Percentiles rank a stretch among this genome's conserved stretches.
These are phyloP conservation scores for Hemibagrus wyckioides DNA, from an alignment of 2,113 vertebrate species.

Conservation along the genomic window DNA sequence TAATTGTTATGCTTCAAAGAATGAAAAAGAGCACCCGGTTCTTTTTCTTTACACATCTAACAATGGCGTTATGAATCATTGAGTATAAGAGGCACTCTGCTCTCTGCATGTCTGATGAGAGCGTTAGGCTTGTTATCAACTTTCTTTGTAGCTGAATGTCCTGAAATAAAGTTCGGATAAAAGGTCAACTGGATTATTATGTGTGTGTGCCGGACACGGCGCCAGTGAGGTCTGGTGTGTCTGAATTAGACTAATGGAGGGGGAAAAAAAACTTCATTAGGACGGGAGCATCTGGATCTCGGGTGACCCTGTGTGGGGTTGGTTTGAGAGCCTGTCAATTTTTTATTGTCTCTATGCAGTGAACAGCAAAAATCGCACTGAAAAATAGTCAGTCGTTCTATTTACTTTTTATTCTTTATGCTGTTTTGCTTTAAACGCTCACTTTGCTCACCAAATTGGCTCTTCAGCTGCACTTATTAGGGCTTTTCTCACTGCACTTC, in stretches of 20 bases:
- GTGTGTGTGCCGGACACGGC: background rate
- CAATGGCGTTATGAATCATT: background rate
- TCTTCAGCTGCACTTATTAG: no score
- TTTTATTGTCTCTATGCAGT: background rate
- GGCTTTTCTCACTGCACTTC: no score
- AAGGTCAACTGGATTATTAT: background rate
- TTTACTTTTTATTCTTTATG: background rate
- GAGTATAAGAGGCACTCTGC: slow-evolving; percentile 2
- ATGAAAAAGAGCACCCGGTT: background rate
- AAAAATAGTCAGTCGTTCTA: background rate
- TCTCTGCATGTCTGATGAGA: background rate
- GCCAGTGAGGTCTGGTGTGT: background rate
- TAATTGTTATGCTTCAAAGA: background rate
- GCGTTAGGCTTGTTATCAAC: background rate
- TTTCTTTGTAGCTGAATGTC: background rate
- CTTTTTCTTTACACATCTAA: background rate
- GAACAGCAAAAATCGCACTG: background rate
- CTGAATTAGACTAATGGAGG: background rate
- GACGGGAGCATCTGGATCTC: background rate
- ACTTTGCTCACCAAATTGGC: no score
- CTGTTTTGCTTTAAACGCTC: no score
- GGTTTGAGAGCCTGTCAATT: background rate
- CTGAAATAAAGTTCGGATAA: background rate
- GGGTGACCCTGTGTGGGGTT: background rate
- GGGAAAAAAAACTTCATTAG: background rate